Evolutionary conservation across 2,113 vertebrate genomes (phyloP).

Genomic region (Prolemur simus): DNA sequence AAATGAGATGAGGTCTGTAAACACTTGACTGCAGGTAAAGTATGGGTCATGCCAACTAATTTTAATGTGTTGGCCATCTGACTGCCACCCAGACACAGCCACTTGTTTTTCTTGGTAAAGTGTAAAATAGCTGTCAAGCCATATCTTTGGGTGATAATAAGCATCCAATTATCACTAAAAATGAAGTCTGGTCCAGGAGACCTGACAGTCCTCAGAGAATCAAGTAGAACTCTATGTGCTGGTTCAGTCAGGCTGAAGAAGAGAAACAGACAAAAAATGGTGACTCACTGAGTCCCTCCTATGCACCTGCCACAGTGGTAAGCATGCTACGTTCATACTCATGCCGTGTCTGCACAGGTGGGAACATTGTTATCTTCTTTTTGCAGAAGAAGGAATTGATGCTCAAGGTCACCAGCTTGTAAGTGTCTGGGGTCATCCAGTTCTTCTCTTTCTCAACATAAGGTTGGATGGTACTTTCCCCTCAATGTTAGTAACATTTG

Average conservation of each 20-base stretch:
- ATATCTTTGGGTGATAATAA: slow-evolving; percentile 38
- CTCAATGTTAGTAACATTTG: background rate
- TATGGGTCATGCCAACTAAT: background rate
- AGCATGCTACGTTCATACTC: background rate
- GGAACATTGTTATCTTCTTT: background rate
- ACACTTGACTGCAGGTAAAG: background rate
- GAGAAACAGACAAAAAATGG: background rate
- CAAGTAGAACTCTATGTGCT: background rate
- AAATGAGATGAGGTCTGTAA: background rate
- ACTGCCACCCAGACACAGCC: background rate
- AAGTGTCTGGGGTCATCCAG: background rate
- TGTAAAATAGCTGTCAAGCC: slow-evolving; percentile 46
- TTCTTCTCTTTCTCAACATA: background rate
- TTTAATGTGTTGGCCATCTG: slow-evolving; percentile 8
- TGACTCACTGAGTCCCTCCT: background rate
- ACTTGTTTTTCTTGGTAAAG: background rate
- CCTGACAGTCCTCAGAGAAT: background rate
- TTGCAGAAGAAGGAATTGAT: background rate
- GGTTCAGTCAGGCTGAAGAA: background rate
- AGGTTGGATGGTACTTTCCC: background rate
- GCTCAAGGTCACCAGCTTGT: background rate
- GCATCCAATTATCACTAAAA: slow-evolving; percentile 53
- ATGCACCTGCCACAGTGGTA: background rate
- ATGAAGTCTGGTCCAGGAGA: background rate
- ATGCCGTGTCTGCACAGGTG: background rate